Conservation (phyloP, 2,797 vertebrate genomes). For the Fistularia commersonii region DNA sequence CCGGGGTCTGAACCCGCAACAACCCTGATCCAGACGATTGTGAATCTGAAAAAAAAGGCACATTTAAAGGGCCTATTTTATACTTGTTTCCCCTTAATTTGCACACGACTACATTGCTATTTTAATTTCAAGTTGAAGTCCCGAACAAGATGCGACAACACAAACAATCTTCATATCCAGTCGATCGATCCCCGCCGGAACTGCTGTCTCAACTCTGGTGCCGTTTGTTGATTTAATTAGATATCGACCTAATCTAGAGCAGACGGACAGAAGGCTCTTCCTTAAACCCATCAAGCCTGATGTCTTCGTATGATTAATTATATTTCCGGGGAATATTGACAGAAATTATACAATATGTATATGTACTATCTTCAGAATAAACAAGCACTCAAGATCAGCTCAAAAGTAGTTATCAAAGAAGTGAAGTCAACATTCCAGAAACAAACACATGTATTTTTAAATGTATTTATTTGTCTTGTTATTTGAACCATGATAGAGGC, state of each 20-base stretch:
- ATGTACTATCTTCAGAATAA: too few species aligned
- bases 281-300: constrained; percentile 1
- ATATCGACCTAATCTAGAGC: constrained; percentile 1
- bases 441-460: too few species aligned
- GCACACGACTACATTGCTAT: background rate
- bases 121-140: background rate
- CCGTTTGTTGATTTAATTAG: background rate
- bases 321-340: too few species aligned
- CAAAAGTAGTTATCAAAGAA: too few species aligned
- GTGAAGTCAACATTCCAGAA: too few species aligned
- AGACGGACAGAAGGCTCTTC: background rate
- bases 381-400: too few species aligned
- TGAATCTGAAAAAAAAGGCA: constrained; percentile 78
- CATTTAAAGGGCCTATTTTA: background rate
- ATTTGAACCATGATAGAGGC: too few species aligned
- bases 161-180: background rate
- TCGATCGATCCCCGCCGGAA: background rate
- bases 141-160: background rate
- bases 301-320: too few species aligned
- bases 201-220: background rate
- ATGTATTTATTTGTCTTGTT: too few species aligned
- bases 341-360: too few species aligned
- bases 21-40: constrained; percentile 87
- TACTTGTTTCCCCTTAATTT: background rate
- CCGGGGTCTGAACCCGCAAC: constrained; percentile 91